phyloP scores from a whole-genome alignment of 2,888 invertebrate genomes.

The Parnassius mnemosyne region DNA sequence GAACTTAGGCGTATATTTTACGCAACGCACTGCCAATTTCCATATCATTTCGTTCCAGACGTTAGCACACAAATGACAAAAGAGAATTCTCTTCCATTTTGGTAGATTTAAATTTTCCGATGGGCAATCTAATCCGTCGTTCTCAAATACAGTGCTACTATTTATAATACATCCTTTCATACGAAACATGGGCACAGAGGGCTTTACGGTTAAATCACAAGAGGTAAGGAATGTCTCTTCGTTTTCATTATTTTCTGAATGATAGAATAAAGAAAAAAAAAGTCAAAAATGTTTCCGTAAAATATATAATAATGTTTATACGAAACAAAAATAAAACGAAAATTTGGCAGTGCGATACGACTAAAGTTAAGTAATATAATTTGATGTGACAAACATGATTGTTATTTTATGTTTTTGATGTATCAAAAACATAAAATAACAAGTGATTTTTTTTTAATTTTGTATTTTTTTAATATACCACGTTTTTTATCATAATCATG shows the following conservation, averaged over 20 bases:
- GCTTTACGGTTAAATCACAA: conserved; percentile 53
- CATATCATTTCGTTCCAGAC: conserved; percentile 47
- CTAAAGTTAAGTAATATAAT: conserved; percentile 32
- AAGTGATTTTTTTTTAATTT: too few relatives aligned
- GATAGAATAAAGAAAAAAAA: conserved; percentile 29
- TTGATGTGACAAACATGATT: conserved; percentile 48
- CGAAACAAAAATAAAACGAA: conserved; percentile 12
- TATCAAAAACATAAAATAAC: neutral
- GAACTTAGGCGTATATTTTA: conserved; percentile 46
- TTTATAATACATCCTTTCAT: conserved; percentile 55
- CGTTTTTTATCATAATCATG: too few relatives aligned
- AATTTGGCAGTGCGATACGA: conserved; percentile 53
- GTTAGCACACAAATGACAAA: conserved; percentile 46
- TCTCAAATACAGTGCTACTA: conserved; percentile 42
- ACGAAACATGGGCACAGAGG: conserved; percentile 40
- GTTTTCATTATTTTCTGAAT: conserved; percentile 49
- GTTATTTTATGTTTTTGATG: conserved; percentile 54
- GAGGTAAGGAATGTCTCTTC: conserved; percentile 58
- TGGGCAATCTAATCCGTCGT: conserved; percentile 32
- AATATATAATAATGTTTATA: conserved; percentile 51
- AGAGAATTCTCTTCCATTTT: conserved; percentile 51
- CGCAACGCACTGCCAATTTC: conserved; percentile 67
- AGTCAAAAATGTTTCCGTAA: conserved; percentile 9
- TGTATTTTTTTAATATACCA: too few relatives aligned
- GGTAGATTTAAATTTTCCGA: conserved; percentile 32